These are phyloP conservation scores for Dryobates pubescens DNA, from an alignment of 2,797 vertebrate genomes.

Conservation along the genomic window DNA sequence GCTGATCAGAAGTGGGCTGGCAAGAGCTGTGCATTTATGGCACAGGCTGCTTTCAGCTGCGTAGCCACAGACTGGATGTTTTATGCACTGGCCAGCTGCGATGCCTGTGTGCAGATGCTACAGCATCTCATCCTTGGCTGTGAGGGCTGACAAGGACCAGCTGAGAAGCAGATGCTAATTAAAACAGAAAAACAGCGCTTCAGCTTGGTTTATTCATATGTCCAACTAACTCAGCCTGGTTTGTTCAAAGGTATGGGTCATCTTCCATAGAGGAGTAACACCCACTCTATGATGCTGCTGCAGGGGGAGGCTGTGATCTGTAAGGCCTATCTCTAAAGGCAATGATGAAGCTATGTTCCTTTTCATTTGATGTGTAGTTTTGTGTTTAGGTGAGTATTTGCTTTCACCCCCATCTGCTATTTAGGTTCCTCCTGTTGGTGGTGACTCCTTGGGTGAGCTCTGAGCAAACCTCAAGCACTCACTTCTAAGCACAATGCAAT, in stretches of 20 bases:
- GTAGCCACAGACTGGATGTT: neutral
- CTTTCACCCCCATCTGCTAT: neutral
- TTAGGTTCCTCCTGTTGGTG: neutral
- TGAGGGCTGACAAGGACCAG: conserved; percentile 6
- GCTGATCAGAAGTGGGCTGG: neutral
- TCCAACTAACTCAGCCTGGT: neutral
- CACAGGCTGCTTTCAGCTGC: neutral
- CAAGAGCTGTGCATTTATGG: neutral
- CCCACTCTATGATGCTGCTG: neutral
- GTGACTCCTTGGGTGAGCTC: neutral
- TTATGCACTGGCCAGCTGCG: neutral
- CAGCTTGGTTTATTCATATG: neutral
- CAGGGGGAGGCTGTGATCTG: neutral
- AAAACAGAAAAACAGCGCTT: neutral
- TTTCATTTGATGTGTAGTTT: neutral
- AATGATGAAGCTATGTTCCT: neutral
- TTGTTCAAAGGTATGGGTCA: too few species aligned
- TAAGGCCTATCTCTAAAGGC: neutral
- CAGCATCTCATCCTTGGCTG: neutral
- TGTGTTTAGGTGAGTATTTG: neutral
- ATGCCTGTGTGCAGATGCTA: neutral
- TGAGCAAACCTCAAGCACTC: neutral
- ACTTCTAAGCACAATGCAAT: neutral
- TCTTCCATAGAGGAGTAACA: neutral
- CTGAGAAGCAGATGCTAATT: conserved; percentile 27